These are phyloP conservation scores for Aeoliscus strigatus DNA, from an alignment of 2,797 vertebrate species.

Conservation along the genomic window DNA sequence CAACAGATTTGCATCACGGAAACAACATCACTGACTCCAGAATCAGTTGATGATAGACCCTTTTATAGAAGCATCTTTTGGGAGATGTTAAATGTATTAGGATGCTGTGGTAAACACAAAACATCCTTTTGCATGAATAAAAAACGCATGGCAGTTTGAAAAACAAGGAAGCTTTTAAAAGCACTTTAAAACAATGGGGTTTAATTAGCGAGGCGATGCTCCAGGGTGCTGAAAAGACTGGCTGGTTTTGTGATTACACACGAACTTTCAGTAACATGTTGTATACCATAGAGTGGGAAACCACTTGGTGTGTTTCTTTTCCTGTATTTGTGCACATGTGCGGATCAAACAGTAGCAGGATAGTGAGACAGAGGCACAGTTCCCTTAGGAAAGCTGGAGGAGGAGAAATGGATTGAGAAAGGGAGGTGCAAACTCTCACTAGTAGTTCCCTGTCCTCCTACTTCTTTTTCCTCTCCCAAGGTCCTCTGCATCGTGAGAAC, in stretches of 20 bases:
- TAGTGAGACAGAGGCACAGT: slow-evolving; percentile 33
- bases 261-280: slow-evolving; percentile 50
- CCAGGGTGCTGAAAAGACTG: slow-evolving; percentile 64
- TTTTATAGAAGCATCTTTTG: slow-evolving; percentile 62
- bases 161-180: slow-evolving; percentile 73
- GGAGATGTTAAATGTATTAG: slow-evolving; percentile 72
- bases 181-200: slow-evolving; percentile 72
- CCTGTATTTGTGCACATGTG: slow-evolving; percentile 17
- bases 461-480: slow-evolving; percentile 47
- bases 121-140: slow-evolving; percentile 65
- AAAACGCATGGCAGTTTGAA: slow-evolving; percentile 55
- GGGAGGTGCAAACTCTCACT: slow-evolving; percentile 38
- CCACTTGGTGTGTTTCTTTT: slow-evolving; percentile 33
- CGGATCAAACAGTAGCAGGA: slow-evolving; percentile 51
- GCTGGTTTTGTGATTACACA: slow-evolving; percentile 67
- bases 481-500: slow-evolving; percentile 53
- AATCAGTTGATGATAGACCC: slow-evolving; percentile 55
- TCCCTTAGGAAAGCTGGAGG: slow-evolving; percentile 52
- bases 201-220: slow-evolving; percentile 73
- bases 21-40: slow-evolving; percentile 47
- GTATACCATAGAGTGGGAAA: slow-evolving; percentile 43
- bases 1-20: slow-evolving; percentile 45
- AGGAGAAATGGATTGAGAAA: slow-evolving; percentile 22
- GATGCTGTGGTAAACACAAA: slow-evolving; percentile 68
- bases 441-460: slow-evolving; percentile 42